These are phyloP conservation scores for Anguilla pacifica DNA, from an alignment of 2,797 vertebrate species.

Conservation along the genomic window DNA sequence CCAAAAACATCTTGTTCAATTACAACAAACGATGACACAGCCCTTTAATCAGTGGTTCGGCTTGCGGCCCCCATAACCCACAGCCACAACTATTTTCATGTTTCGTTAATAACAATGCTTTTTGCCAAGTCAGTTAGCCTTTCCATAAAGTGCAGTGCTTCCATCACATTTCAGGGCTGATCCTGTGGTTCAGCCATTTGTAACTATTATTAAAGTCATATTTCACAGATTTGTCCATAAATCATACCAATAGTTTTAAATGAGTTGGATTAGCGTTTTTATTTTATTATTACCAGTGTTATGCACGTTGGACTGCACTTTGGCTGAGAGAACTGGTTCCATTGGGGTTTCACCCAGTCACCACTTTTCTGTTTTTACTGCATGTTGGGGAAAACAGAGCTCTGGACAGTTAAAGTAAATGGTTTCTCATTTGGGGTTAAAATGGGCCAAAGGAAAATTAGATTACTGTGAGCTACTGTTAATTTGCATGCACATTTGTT, in stretches of 20 bases:
- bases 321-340: background rate
- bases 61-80: slow-evolving; percentile 67
- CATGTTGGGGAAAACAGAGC: background rate
- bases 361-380: background rate
- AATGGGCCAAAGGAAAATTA: background rate
- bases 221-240: slow-evolving; percentile 70
- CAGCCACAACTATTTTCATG: slow-evolving; percentile 78
- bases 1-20: slow-evolving; percentile 60
- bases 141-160: slow-evolving; percentile 55
- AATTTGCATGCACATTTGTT: background rate
- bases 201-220: slow-evolving; percentile 75
- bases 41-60: slow-evolving; percentile 71
- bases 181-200: slow-evolving; percentile 63
- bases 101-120: slow-evolving; percentile 68
- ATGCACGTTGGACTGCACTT: background rate
- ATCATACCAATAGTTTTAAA: slow-evolving; percentile 60
- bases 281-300: slow-evolving; percentile 7
- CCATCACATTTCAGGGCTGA: slow-evolving; percentile 41
- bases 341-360: background rate
- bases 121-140: slow-evolving; percentile 69
- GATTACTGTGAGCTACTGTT: background rate
- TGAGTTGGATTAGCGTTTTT: slow-evolving; percentile 55
- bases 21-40: slow-evolving; percentile 65
- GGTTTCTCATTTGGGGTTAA: background rate
- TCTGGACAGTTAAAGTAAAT: background rate